Evolutionary conservation across 2,888 invertebrate genomes (phyloP).

Genomic region (Kuschelorhynchus macadamiae): DNA sequence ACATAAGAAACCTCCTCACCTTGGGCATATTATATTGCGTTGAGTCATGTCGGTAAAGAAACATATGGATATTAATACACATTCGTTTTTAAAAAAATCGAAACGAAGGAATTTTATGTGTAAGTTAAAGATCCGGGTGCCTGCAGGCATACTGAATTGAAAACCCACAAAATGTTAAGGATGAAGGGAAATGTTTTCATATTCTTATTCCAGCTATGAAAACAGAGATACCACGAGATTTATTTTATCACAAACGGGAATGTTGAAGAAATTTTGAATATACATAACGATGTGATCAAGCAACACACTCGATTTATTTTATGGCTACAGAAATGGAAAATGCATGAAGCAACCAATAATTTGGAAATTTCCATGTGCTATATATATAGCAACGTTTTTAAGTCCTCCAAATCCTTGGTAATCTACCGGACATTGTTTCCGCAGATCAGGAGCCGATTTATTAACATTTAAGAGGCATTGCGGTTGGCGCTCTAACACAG

Average conservation of each 20-base stretch:
- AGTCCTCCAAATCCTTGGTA: too few species aligned
- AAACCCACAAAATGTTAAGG: conserved; percentile 19
- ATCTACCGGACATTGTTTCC: too few species aligned
- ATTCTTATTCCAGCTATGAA: conserved; percentile 3
- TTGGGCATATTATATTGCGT: too few species aligned
- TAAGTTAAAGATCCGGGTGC: background rate
- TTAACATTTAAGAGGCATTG: conserved; percentile 23
- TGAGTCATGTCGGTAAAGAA: too few species aligned
- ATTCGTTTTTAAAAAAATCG: background rate
- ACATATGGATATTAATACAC: too few species aligned
- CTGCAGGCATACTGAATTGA: conserved; percentile 6
- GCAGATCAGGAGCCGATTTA: conserved; percentile 21
- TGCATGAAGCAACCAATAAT: too few species aligned
- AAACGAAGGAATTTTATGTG: conserved; percentile 3
- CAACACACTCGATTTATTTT: too few species aligned
- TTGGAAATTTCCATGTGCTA: too few species aligned
- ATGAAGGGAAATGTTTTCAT: conserved; percentile 14
- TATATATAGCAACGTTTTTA: too few species aligned
- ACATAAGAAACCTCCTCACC: too few species aligned
- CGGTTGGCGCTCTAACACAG: conserved; percentile 11
- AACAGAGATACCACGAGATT: conserved; percentile 2
- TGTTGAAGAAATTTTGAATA: too few species aligned
- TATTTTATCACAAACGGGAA: conserved; percentile 12
- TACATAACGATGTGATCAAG: too few species aligned
- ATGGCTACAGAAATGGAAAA: conserved; percentile 16